Evolutionary conservation across 2,888 invertebrate genomes (phyloP).

Genomic region (Ichneumoninae sp.): DNA sequence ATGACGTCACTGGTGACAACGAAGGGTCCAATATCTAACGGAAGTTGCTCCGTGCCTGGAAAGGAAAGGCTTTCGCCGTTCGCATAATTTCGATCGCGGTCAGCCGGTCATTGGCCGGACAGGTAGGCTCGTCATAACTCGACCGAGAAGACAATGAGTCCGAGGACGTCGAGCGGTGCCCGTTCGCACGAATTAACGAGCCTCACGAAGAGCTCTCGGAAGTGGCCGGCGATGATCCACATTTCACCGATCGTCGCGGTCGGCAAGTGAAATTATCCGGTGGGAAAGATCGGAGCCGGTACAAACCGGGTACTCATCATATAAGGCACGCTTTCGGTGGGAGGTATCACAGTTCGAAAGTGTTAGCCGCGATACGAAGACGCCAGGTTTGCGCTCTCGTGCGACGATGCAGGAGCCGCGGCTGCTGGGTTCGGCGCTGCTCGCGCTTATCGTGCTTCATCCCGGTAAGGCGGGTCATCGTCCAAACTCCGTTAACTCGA

Average conservation of each 20-base stretch:
- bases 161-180: not conserved
- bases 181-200: not conserved
- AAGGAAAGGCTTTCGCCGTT: slow-evolving; percentile 51
- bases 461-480: slow-evolving; percentile 71
- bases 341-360: slow-evolving; percentile 82
- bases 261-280: slow-evolving; percentile 74
- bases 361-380: slow-evolving; percentile 76
- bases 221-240: slow-evolving; percentile 69
- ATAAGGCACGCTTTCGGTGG: slow-evolving; percentile 78
- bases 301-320: slow-evolving; percentile 70
- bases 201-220: slow-evolving; percentile 20
- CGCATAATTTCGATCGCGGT: slow-evolving; percentile 48
- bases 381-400: slow-evolving; percentile 61
- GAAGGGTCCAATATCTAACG: not conserved
- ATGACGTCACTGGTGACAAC: not conserved
- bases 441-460: slow-evolving; percentile 67
- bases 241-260: slow-evolving; percentile 72
- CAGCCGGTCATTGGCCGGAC: slow-evolving; percentile 58
- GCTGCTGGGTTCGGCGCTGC: slow-evolving; percentile 70
- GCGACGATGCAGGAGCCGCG: slow-evolving; percentile 72
- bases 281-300: slow-evolving; percentile 71
- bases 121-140: slow-evolving; percentile 9
- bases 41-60: not conserved
- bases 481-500: not conserved
- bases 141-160: slow-evolving; percentile 16